phyloP scores from a whole-genome alignment of 2,113 vertebrate species.

The Tautogolabrus adspersus region DNA sequence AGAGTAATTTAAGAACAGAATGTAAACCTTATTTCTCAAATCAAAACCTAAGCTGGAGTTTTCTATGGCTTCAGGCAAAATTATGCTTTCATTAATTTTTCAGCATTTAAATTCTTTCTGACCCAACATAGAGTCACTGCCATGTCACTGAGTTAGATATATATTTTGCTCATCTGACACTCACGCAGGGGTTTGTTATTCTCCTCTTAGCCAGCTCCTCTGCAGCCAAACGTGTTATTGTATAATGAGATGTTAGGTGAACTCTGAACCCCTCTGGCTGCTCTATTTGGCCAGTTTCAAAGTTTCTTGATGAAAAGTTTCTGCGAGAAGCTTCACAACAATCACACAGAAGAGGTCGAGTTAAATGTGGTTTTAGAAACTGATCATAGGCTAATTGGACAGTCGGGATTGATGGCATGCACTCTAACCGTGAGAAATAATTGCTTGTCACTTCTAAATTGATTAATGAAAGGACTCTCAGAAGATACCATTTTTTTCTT shows the following conservation, averaged over 20 bases:
- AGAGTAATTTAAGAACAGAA: too few species aligned
- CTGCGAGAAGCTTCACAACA: constrained; percentile 5
- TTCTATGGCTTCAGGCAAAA: neutral
- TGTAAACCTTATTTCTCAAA: neutral
- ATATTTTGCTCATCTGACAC: neutral
- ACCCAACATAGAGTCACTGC: neutral
- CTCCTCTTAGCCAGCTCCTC: neutral
- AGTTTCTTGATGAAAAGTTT: constrained; percentile 47
- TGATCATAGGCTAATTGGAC: constrained; percentile 49
- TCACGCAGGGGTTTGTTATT: neutral
- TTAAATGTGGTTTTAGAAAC: constrained; percentile 38
- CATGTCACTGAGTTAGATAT: neutral
- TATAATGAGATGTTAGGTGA: constrained; percentile 24
- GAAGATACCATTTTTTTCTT: constrained; percentile 20
- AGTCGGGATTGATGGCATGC: constrained; percentile 57
- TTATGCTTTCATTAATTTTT: neutral
- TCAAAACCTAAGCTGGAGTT: neutral
- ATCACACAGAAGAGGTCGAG: constrained; percentile 33
- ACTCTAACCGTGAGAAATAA: constrained; percentile 62
- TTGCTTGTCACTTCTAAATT: constrained; percentile 61
- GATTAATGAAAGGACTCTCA: constrained; percentile 59
- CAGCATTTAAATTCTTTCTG: neutral
- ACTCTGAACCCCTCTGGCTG: constrained; percentile 7
- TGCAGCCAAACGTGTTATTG: neutral
- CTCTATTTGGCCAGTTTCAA: constrained; percentile 27